Base-by-base conservation (phyloP, 2,113 vertebrate species). In the Triplophysa rosa region DNA sequence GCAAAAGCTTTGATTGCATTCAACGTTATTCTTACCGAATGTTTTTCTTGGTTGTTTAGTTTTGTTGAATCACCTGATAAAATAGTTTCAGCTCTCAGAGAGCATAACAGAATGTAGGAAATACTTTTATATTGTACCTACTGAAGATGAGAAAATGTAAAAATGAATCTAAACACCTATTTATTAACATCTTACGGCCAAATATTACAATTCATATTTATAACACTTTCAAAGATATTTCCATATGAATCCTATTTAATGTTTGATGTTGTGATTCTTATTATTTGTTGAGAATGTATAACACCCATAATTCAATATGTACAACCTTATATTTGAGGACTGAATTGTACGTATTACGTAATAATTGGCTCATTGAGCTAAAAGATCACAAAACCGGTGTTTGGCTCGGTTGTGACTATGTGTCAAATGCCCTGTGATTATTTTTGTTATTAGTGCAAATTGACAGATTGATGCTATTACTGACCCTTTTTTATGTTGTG, bases 241-340 rank as follows among this genome's bases (percentile, higher is more conserved):
- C 7, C 42, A 59, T 62, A 45, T 6, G 9, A 21, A 61, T 73
- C 33, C 5, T 63, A 47, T 74, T 26, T 62, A 47, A 74, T 74
- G 40, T 40, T 72, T 42, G 52, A 40, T 59, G 70, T 24, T 72
- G 54, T 13, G 2, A 11, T 72, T 72, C 54, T 62, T 74, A 62
- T 74, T 17, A 37, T 47, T 62, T 69, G 21, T 54, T 74, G 62
- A 74, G 71, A 74, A 74, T 47, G 58, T 47, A 47, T 72, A 74
- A 47, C 71, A 47, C 63, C 71, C 21, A 47, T 74, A 19, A 47
- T 62, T 63, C 11, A 74, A 74, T 29, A 45, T 74, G 71, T 74
- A 74, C 56, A 1, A 74, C 19, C 4, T 74, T 70, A 82, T 82
- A 65, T 84, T 84, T 73, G 26, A 61, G 4, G 58, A 17, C 21